Base-by-base conservation (phyloP, 2,888 invertebrate species). In the Amblyteles armatorius region DNA sequence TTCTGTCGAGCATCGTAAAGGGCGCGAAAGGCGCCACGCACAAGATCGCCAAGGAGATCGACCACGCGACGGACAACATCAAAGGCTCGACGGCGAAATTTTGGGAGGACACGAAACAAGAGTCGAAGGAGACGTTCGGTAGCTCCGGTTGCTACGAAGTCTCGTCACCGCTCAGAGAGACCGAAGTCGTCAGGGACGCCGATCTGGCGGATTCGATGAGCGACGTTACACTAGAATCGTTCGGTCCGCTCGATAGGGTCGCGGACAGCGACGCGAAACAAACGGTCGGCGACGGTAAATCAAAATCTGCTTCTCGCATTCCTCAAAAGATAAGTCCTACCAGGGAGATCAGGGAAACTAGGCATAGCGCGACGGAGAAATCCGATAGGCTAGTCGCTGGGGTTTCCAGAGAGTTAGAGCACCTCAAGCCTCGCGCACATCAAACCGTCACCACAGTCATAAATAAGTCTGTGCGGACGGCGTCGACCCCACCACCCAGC, bases 371-470 rank as follows among this genome's bases (percentile, higher is more conserved):
- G 69, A 80, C 3, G 52, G 80, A 88, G 80, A 87, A 89, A 79
- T 88, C 90, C 69, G 88, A 90, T 88, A 90, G 88, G 71, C 85
- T 92, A 82, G 88, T 91, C 71, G 86, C 86, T 79, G 89, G 88
- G 82, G 89, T 90, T 86, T 88, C 91, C 88, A 91, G 88, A 79
- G 90, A 90, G 86, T 87, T 92, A 92, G 93, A 91, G 91, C 93
- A 93, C 92, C 92, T 93, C 88, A 92, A 93, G 90, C 94, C 94
- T 93, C 92, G 90, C 89, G 91, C 91, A 90, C 92, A 91, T 90
- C 93, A 93, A 89, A 91, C 93, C 92, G 94, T 94, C 92, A 93
- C 93, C 92, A 94, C 94, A 93, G 93, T 94, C 91, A 91, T 94
- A 88, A 93, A 91, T 92, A 93, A 94, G 92, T 94, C 94, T 93